Evolutionary conservation across 2,797 vertebrate species (phyloP).

Genomic region (Gymnopithys bicolor): DNA sequence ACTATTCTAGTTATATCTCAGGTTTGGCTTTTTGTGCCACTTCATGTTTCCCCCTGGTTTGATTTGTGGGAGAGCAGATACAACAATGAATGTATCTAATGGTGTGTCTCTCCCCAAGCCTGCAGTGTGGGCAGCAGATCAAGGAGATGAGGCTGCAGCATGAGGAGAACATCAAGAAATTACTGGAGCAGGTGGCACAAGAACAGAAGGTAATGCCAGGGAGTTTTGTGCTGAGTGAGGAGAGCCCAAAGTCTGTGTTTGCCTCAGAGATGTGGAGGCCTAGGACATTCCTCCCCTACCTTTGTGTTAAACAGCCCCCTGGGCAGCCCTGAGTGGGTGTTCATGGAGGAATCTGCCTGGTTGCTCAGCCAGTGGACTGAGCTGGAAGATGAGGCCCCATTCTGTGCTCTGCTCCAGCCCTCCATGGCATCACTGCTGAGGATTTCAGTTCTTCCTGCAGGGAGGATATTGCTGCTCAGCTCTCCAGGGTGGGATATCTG

Average conservation of each 20-base stretch:
- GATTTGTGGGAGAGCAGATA: neutral
- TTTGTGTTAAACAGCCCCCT: neutral
- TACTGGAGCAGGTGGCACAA: slow-evolving; percentile 75
- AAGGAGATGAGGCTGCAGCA: slow-evolving; percentile 90
- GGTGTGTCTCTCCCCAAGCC: slow-evolving; percentile 79
- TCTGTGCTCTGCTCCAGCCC: neutral
- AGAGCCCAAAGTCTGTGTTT: neutral
- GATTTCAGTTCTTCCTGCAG: neutral
- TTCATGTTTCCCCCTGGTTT: neutral
- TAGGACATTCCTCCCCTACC: neutral
- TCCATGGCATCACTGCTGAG: neutral
- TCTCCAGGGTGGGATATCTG: neutral
- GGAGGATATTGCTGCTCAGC: neutral
- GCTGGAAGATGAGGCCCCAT: neutral
- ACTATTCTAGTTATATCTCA: neutral
- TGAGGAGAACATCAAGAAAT: slow-evolving; percentile 87
- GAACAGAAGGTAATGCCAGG: slow-evolving; percentile 75
- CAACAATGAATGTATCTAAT: slow-evolving; percentile 12
- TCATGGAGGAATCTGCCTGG: neutral
- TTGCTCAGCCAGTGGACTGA: neutral
- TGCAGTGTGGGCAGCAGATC: slow-evolving; percentile 95
- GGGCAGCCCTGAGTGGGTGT: neutral
- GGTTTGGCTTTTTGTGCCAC: slow-evolving; percentile 15
- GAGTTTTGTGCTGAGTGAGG: neutral
- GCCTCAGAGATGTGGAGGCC: neutral